These are phyloP conservation scores for Zalophus californianus DNA, from an alignment of 2,797 vertebrate genomes.

Conservation along the genomic window DNA sequence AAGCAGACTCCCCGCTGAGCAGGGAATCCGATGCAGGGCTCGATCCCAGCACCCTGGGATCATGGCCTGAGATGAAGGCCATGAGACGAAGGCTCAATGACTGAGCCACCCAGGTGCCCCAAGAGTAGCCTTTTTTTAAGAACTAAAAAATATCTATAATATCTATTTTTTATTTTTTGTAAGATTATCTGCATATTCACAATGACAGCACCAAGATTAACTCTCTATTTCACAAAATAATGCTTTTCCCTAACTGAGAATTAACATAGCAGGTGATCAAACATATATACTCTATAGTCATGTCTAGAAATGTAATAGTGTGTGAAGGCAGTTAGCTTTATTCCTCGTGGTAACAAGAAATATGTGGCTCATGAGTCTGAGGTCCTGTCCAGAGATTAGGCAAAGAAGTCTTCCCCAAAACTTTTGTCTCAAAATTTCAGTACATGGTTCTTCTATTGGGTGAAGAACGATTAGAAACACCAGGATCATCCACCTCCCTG, in stretches of 20 bases:
- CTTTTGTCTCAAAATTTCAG: not conserved
- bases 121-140: not conserved
- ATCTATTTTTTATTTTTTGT: not conserved
- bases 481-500: not conserved
- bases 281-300: not conserved
- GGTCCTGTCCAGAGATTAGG: not conserved
- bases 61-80: no score
- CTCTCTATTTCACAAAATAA: not conserved
- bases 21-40: no score
- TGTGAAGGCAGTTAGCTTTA: not conserved
- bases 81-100: no score
- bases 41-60: no score
- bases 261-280: not conserved
- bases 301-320: not conserved
- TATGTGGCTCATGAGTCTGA: not conserved
- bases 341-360: not conserved
- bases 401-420: not conserved
- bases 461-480: not conserved
- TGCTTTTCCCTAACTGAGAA: not conserved
- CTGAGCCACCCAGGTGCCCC: no score
- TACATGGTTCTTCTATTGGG: not conserved
- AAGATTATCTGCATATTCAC: not conserved
- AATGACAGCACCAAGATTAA: not conserved
- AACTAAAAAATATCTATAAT: not conserved
- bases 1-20: no score